Conservation (phyloP, 1,140 invertebrate species). For the Muscidifurax raptorellus region DNA sequence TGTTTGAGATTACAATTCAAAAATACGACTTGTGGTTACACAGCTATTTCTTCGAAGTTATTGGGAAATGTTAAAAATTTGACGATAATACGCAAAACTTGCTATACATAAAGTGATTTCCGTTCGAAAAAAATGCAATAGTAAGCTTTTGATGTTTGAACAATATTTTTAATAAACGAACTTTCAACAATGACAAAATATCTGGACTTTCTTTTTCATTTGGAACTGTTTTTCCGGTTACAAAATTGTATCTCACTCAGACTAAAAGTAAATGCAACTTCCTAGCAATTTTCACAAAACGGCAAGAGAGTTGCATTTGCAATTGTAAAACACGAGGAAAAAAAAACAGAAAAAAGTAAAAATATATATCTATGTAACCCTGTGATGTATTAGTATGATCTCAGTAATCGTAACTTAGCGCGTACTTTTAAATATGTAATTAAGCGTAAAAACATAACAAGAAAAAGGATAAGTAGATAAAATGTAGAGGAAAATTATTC, state of each 20-base stretch:
- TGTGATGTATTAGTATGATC: slow-evolving; percentile 77
- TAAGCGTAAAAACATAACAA: slow-evolving; percentile 59
- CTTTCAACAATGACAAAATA: slow-evolving; percentile 29
- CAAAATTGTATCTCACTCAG: slow-evolving; percentile 18
- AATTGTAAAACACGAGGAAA: slow-evolving; percentile 56
- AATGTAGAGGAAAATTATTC: slow-evolving; percentile 50
- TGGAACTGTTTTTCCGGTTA: background rate
- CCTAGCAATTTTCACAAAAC: slow-evolving; percentile 45
- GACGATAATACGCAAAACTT: slow-evolving; percentile 33
- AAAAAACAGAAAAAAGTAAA: slow-evolving; percentile 62
- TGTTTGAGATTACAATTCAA: slow-evolving; percentile 73
- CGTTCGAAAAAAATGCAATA: slow-evolving; percentile 35
- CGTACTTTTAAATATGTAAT: slow-evolving; percentile 70
- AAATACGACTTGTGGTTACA: slow-evolving; percentile 76
- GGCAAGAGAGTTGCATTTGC: slow-evolving; percentile 49
- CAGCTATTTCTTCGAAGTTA: slow-evolving; percentile 64
- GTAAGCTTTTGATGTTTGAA: slow-evolving; percentile 40
- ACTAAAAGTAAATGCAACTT: slow-evolving; percentile 20
- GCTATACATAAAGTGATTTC: slow-evolving; percentile 15
- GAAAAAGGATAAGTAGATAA: slow-evolving; percentile 24
- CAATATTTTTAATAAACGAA: slow-evolving; percentile 14
- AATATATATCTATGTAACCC: slow-evolving; percentile 74
- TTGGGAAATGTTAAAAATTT: slow-evolving; percentile 29
- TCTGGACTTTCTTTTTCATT: background rate
- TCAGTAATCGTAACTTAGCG: slow-evolving; percentile 74